Evolutionary conservation across 64 coral and sea anemone species (phyloP), one percentile per base, ranked within the genome.

Genomic region (Pocillopora verrucosa): DNA sequence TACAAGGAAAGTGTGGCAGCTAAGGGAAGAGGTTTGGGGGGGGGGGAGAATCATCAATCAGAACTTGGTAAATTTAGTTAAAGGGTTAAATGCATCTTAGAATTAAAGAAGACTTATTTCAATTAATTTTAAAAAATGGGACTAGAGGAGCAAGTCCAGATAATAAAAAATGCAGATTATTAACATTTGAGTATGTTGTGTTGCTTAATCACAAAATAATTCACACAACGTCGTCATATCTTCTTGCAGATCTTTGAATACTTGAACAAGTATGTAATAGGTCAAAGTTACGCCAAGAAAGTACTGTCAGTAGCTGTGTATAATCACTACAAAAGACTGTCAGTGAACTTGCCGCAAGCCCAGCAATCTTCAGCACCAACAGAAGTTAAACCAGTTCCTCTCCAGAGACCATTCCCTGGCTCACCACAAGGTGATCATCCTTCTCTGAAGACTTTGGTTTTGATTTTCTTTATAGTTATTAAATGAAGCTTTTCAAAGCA

Each of bases 291-390:
- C 89, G 95, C 95, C 74, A 98, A 98, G 89, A 98, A 98, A 67
- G 95, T 98, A 10, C 82, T 98, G 72, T 94, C 95, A 26, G 95
- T 98, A 81, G 95, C 95, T 60, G 95, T 98, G 19, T 98, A 98
- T 25, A 98, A 98, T 87, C 95, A 98, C 60, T 98, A 98, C 89
- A 98, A 98, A 72, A 72, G 95, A 72, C 86, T 98, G 16, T 98
- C 95, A 65, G 95, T 98, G 26, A 98, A 98, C 73, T 78, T 98
- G 72, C 74, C 92, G n/a, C 45, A 86, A 1, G 75, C 95, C 13
- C 37, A 80, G 10, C 89, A 88, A 75, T 34, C 93, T n/a, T 75
- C 41, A 19, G 34, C 89, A 11, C 76, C 91, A 78, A 62, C 95
- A 83, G 95, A 96, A 45, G 74, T 93, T 56, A 96, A 96, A 84